Evolutionary conservation across 2,888 invertebrate genomes (phyloP), one percentile per base, ranked within the genome.

Genomic region (Atrina japonica): DNA sequence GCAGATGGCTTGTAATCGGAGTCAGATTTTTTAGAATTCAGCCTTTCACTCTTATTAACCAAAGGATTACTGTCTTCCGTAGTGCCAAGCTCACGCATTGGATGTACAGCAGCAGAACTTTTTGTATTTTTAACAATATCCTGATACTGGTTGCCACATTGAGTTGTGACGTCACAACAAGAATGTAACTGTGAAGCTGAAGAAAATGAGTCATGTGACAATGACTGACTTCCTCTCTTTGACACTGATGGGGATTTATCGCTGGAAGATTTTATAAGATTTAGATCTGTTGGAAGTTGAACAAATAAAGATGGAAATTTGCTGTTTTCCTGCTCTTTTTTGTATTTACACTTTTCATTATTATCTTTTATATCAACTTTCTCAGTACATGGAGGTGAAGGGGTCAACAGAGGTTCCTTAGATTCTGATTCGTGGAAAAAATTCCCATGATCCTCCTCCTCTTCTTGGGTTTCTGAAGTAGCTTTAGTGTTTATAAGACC

Each of bases 331-430:
- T 56, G 29, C 35, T 30, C 35, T 35, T 35, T 35, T 35, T 35
- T 35, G 6, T 7, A 35, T 35, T 35, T 35, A 11, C 5, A 35
- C 11, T 35, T 35, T 5, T 35, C 35, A 35, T 11, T 35, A 35
- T 35, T 35, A 7, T 35, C 35, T 35, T 11, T 35, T 11, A 11
- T 7, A 11, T 35, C 35, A 7, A 35, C 5, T 35, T 35, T 35
- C 35, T 35, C 35, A 35, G 35, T 7, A 11, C 35, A 30, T 18
- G 18, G 56, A 35, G 18, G 21, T 11, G 21, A 30, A 0, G 55
- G 47, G 25, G 63, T 49, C 16, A 63, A 25, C 41, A 68, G 56
- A 9, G 68, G 68, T 40, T 68, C 68, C 5, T 45, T 63, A 3
- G 68, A 63, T 35, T 61, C 56, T 0, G 61, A 68, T n/a, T 68